Percentiles rank a stretch among this genome's conserved stretches.
phyloP scores from a whole-genome alignment of 92 coral and sea anemone genomes.

The Metridium senile region DNA sequence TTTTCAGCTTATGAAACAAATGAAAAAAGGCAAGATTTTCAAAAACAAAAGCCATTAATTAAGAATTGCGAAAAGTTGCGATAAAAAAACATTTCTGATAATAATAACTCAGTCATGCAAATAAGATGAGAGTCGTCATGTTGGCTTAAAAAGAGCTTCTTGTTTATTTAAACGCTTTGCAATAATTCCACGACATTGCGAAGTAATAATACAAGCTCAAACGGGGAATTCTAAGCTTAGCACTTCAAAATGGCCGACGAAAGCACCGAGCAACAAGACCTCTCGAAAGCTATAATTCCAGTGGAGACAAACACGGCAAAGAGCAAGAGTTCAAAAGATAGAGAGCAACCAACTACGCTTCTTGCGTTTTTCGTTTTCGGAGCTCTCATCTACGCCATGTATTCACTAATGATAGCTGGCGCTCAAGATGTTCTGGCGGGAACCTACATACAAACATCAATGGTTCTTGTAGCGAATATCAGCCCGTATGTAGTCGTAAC shows the following conservation, averaged over 20 bases:
- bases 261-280: not conserved
- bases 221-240: no score
- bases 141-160: no score
- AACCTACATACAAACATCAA: slow-evolving; percentile 81
- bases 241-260: slow-evolving; percentile 1
- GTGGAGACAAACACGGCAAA: slow-evolving; percentile 26
- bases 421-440: slow-evolving; percentile 90
- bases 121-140: not conserved
- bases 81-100: no score
- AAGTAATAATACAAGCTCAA: no score
- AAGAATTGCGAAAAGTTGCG: not conserved
- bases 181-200: no score
- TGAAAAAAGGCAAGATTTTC: no score
- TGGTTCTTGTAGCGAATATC: slow-evolving; percentile 82
- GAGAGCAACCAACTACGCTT: slow-evolving; percentile 60
- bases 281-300: not conserved
- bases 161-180: no score
- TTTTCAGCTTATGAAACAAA: no score
- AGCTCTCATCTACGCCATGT: slow-evolving; percentile 79
- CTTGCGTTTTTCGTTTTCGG: slow-evolving; percentile 79
- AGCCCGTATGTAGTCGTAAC: slow-evolving; percentile 85
- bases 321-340: slow-evolving; percentile 24
- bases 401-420: slow-evolving; percentile 81
- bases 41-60: not conserved
- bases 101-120: no score